Evolutionary conservation across 1,140 invertebrate genomes (phyloP).

Genomic region (Sinella curviseta): DNA sequence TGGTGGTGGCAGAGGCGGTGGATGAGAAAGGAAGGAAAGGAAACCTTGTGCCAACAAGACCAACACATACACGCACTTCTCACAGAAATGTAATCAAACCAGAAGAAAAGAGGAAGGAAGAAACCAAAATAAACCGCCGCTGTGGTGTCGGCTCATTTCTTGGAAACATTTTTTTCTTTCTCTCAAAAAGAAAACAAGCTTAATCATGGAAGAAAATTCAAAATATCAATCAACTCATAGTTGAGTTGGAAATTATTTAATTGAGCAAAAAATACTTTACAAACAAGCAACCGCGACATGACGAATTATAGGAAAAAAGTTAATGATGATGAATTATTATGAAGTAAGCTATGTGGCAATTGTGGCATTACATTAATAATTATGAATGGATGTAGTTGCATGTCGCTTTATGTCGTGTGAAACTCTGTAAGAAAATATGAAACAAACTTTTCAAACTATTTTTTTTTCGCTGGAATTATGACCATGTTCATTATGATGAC

Average conservation of each 20-base stretch:
- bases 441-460: too few relatives aligned
- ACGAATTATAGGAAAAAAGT: not conserved
- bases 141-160: too few relatives aligned
- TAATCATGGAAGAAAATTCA: too few relatives aligned
- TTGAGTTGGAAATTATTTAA: not conserved
- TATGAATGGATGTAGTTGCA: too few relatives aligned
- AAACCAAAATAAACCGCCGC: not conserved
- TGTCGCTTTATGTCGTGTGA: too few relatives aligned
- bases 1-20: not conserved
- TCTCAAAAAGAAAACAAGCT: too few relatives aligned
- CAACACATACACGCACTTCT: not conserved
- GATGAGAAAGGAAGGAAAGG: not conserved
- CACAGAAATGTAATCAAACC: not conserved
- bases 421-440: too few relatives aligned
- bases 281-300: too few relatives aligned
- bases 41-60: not conserved
- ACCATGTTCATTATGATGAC: too few relatives aligned
- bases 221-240: not conserved
- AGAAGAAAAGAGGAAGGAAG: not conserved
- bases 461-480: too few relatives aligned
- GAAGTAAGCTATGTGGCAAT: too few relatives aligned
- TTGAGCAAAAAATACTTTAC: not conserved
- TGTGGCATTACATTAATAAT: too few relatives aligned
- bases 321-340: not conserved
- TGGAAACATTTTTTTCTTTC: not conserved